Percentiles rank a stretch among this genome's conserved stretches.
These are phyloP conservation scores for Leucoraja ocellata DNA, from an alignment of 2,797 vertebrate genomes.

Conservation along the genomic window DNA sequence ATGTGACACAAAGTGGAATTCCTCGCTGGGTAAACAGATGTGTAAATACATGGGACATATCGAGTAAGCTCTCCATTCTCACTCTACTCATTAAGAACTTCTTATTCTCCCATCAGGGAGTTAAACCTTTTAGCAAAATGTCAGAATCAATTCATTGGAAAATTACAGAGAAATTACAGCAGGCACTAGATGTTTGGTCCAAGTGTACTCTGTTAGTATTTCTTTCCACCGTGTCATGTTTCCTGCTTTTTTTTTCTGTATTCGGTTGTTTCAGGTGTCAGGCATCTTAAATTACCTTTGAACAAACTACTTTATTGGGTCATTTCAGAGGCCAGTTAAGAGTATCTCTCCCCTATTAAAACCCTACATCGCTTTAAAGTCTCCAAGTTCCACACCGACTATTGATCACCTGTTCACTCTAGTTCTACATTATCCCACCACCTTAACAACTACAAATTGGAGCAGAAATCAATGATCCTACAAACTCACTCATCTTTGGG, in stretches of 20 bases:
- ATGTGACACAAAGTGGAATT: background rate
- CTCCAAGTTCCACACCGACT: background rate
- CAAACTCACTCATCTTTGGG: no score
- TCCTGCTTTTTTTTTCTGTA: background rate
- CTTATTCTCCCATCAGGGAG: background rate
- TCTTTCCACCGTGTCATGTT: background rate
- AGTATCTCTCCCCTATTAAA: no score
- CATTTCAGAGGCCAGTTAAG: no score
- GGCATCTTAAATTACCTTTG: no score
- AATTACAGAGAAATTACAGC: background rate
- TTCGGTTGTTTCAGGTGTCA: no score
- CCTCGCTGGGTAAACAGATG: background rate
- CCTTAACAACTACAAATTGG: no score
- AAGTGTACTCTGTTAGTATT: background rate
- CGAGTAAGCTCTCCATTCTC: background rate
- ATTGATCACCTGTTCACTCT: no score
- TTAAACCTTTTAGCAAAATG: background rate
- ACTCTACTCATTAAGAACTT: background rate
- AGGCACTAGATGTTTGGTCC: background rate
- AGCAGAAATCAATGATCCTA: no score
- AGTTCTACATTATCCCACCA: no score
- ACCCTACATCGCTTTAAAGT: no score
- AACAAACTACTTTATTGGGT: no score
- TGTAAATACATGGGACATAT: slow-evolving; percentile 31
- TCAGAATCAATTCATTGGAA: background rate